These are phyloP conservation scores for Arremon aurantiirostris DNA, from an alignment of 2,797 vertebrate species.

Conservation along the genomic window DNA sequence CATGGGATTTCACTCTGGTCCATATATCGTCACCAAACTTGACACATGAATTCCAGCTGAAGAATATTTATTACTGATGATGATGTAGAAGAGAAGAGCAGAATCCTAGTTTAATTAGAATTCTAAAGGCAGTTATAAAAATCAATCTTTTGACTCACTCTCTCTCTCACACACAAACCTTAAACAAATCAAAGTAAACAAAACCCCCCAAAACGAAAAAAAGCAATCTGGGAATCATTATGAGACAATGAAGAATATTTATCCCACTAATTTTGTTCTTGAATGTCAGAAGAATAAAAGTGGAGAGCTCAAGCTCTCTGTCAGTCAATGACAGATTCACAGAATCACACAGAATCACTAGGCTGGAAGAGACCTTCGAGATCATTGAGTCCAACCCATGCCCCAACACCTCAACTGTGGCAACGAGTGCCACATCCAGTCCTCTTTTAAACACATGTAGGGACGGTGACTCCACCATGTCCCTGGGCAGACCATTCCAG, in stretches of 20 bases:
- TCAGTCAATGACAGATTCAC: background rate
- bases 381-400: background rate
- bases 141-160: background rate
- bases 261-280: background rate
- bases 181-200: background rate
- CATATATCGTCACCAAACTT: background rate
- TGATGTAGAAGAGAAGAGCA: background rate
- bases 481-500: background rate
- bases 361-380: background rate
- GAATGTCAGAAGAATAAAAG: background rate
- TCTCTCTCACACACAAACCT: accelerated
- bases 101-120: background rate
- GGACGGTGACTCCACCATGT: background rate
- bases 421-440: background rate
- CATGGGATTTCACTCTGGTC: background rate
- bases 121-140: background rate
- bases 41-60: background rate
- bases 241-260: background rate
- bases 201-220: accelerated
- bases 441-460: background rate
- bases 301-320: background rate
- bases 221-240: background rate
- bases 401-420: background rate
- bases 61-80: background rate
- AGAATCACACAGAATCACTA: background rate